Conservation (phyloP, 2,888 invertebrate species). For the Agrochola lota region DNA sequence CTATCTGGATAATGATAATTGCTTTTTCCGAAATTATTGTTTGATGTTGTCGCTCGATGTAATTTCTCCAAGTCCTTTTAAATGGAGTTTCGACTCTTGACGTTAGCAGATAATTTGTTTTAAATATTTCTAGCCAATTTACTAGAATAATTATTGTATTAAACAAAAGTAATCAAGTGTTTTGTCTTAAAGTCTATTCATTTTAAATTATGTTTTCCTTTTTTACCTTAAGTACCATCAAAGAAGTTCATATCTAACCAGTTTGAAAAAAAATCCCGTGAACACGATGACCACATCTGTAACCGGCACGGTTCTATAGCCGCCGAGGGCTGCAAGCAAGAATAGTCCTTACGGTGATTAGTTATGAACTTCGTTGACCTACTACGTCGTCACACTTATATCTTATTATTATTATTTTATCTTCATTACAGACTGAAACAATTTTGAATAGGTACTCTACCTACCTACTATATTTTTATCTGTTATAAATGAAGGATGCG, state of each 20-base stretch:
- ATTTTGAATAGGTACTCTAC: no score
- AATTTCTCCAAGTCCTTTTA: slow-evolving; percentile 79
- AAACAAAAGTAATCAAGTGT: not conserved
- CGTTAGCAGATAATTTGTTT: slow-evolving; percentile 82
- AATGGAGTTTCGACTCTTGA: slow-evolving; percentile 80
- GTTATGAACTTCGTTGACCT: no score
- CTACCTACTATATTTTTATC: not conserved
- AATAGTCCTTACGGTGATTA: no score
- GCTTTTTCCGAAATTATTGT: slow-evolving; percentile 90
- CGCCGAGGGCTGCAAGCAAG: no score
- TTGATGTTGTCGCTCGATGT: slow-evolving; percentile 88
- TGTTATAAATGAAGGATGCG: not conserved
- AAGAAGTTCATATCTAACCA: no score
- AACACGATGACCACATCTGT: no score
- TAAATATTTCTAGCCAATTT: slow-evolving; percentile 61
- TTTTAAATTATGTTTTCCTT: not conserved
- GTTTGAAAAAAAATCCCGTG: no score
- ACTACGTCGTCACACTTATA: not conserved
- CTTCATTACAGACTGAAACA: not conserved
- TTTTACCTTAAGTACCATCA: not conserved
- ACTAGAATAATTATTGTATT: slow-evolving; percentile 39
- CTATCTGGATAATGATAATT: slow-evolving; percentile 90
- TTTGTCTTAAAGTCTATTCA: not conserved
- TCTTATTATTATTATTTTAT: no score
- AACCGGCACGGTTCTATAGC: no score